These are phyloP conservation scores for Hypanus sabinus DNA, from an alignment of 2,113 vertebrate genomes.

Conservation along the genomic window DNA sequence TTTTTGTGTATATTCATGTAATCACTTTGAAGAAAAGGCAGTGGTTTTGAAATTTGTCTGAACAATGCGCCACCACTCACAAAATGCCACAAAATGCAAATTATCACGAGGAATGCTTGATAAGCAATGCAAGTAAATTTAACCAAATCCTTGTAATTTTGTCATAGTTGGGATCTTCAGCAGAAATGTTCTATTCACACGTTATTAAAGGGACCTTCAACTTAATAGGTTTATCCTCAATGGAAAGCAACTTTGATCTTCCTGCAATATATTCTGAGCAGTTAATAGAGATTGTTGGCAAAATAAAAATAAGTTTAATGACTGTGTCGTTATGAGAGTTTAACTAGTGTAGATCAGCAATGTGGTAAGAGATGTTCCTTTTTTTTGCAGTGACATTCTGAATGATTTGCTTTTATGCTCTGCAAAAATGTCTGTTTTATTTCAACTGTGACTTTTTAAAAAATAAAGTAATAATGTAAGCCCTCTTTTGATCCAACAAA, in stretches of 20 bases:
- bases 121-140: not conserved
- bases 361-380: not conserved
- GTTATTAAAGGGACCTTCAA: not conserved
- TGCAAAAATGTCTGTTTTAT: not conserved
- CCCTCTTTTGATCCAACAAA: not conserved
- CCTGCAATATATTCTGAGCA: not conserved
- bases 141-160: not conserved
- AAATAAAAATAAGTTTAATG: not conserved
- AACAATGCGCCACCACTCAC: not conserved
- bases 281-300: not conserved
- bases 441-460: not conserved
- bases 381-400: not conserved
- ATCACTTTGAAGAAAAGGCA: slow-evolving; percentile 3
- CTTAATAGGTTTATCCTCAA: not conserved
- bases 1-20: not conserved
- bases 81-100: not conserved
- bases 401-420: not conserved
- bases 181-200: not conserved
- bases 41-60: not conserved
- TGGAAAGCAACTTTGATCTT: not conserved
- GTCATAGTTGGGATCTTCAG: not conserved
- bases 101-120: not conserved
- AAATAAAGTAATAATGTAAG: not conserved
- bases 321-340: not conserved
- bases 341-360: not conserved